Conservation (phyloP, 1,140 invertebrate species). For the Phortica variegata region DNA sequence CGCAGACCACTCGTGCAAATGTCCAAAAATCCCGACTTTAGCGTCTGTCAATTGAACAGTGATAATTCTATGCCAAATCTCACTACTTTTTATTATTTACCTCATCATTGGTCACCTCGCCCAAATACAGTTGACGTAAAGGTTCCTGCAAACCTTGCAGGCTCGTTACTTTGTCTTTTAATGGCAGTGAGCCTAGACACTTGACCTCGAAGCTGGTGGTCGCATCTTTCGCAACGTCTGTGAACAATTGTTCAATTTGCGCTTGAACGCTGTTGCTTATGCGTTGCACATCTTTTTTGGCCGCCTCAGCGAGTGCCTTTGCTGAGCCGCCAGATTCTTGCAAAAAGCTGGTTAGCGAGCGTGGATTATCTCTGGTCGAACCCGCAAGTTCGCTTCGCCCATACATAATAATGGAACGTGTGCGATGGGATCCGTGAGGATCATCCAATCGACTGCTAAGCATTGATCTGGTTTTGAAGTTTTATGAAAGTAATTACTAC, state of each 20-base stretch:
- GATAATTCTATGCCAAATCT: neutral
- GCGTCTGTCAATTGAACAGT: slow-evolving; percentile 19
- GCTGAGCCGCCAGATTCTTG: slow-evolving; percentile 39
- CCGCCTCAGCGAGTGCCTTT: slow-evolving; percentile 43
- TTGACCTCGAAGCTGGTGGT: slow-evolving; percentile 70
- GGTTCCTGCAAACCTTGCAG: slow-evolving; percentile 80
- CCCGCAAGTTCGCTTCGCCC: slow-evolving; percentile 54
- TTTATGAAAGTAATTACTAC: no score
- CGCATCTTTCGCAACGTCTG: slow-evolving; percentile 72
- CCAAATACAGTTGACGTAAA: slow-evolving; percentile 74
- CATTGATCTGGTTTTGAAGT: slow-evolving; percentile 50
- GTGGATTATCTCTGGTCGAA: slow-evolving; percentile 36
- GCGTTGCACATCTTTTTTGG: slow-evolving; percentile 48
- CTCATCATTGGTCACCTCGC: slow-evolving; percentile 36
- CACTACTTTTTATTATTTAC: slow-evolving; percentile 17
- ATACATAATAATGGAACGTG: slow-evolving; percentile 56
- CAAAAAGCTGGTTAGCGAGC: slow-evolving; percentile 45
- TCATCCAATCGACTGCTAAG: slow-evolving; percentile 51
- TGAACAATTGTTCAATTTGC: slow-evolving; percentile 82
- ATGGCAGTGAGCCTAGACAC: slow-evolving; percentile 77
- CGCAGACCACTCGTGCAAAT: slow-evolving; percentile 70
- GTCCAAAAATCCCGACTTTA: slow-evolving; percentile 63
- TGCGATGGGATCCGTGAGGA: slow-evolving; percentile 52
- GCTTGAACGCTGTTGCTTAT: slow-evolving; percentile 78
- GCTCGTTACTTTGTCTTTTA: slow-evolving; percentile 77